Evolutionary conservation across 2,797 vertebrate genomes (phyloP).

Genomic region (Eidolon dupreanum): DNA sequence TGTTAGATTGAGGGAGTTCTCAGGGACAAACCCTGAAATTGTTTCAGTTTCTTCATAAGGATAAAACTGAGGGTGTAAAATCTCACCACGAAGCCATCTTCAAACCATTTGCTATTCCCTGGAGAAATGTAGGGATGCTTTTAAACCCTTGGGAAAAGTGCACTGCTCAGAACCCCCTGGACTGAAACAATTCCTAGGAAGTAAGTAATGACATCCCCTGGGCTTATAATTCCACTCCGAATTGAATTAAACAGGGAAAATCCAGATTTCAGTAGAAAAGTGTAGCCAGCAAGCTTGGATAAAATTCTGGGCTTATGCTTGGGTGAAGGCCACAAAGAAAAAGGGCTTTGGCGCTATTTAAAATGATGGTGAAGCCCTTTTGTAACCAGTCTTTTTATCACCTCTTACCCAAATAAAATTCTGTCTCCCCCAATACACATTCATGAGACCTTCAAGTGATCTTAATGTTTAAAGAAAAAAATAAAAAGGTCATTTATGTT

Average conservation of each 20-base stretch:
- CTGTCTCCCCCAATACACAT: constrained; percentile 52
- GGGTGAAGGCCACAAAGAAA: constrained; percentile 33
- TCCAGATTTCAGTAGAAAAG: not conserved
- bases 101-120: not conserved
- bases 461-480: constrained; percentile 25
- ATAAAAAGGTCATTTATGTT: constrained; percentile 64
- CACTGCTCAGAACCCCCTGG: not conserved
- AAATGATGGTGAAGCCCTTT: not conserved
- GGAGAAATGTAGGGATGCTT: not conserved
- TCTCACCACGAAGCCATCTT: not conserved
- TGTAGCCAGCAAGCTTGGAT: not conserved
- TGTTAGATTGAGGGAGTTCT: not conserved
- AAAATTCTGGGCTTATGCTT: not conserved
- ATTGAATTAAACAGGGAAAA: not conserved
- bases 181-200: not conserved
- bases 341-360: not conserved
- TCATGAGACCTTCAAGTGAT: constrained; percentile 49
- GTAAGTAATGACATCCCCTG: not conserved
- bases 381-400: not conserved
- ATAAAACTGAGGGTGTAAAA: not conserved
- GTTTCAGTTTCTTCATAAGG: not conserved
- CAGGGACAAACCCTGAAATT: not conserved
- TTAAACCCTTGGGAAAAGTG: not conserved
- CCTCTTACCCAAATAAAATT: constrained; percentile 61
- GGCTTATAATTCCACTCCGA: constrained; percentile 42